phyloP scores from a whole-genome alignment of 2,888 invertebrate species.

The Leptothorax acervorum region DNA sequence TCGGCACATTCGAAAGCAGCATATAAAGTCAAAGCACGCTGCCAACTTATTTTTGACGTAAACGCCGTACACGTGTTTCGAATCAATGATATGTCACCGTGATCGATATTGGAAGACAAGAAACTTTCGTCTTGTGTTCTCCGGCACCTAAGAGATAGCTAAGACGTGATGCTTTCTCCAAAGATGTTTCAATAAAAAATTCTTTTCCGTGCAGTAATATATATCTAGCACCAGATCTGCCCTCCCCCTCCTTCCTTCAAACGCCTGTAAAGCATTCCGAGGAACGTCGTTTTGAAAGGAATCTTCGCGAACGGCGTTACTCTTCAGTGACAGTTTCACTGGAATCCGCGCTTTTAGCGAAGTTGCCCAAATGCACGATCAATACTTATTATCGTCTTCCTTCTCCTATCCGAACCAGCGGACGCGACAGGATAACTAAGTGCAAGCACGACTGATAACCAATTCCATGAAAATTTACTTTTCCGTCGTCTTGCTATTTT shows the following conservation, averaged over 20 bases:
- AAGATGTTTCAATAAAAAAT: slow-evolving; percentile 58
- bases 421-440: slow-evolving; percentile 5
- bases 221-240: background rate
- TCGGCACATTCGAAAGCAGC: background rate
- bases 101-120: slow-evolving; percentile 6
- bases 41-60: slow-evolving; percentile 33
- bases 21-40: background rate
- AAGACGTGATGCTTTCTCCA: slow-evolving; percentile 7
- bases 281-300: slow-evolving; percentile 50
- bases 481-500: slow-evolving; percentile 16
- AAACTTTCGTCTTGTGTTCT: slow-evolving; percentile 31
- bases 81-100: slow-evolving; percentile 39
- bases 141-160: slow-evolving; percentile 14
- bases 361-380: slow-evolving; percentile 29
- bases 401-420: background rate
- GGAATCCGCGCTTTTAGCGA: slow-evolving; percentile 45
- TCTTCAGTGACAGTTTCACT: slow-evolving; percentile 45
- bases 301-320: slow-evolving; percentile 43
- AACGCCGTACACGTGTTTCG: background rate
- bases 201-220: slow-evolving; percentile 42
- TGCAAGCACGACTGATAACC: slow-evolving; percentile 23
- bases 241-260: slow-evolving; percentile 16
- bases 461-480: slow-evolving; percentile 15
- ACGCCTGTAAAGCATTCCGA: slow-evolving; percentile 62
- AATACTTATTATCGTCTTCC: slow-evolving; percentile 48